These are phyloP conservation scores for Vulpes lagopus DNA, from an alignment of 2,113 vertebrate genomes.

Conservation along the genomic window DNA sequence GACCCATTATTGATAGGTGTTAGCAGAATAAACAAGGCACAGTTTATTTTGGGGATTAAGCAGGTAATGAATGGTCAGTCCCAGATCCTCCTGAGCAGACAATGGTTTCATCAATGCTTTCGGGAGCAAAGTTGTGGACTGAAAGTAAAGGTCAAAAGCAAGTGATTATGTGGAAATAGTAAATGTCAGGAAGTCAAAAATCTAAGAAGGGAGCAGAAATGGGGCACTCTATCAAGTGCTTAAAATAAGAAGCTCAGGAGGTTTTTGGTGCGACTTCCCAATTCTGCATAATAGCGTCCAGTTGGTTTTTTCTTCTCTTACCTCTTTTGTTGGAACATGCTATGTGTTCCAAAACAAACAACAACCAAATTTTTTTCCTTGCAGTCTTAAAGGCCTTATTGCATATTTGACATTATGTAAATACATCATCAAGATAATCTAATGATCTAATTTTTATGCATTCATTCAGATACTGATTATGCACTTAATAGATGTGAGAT, in stretches of 20 bases:
- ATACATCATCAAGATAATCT: background rate
- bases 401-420: background rate
- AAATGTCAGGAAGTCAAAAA: background rate
- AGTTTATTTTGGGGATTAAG: background rate
- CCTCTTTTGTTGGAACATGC: background rate
- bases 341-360: background rate
- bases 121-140: background rate
- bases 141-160: background rate
- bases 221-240: background rate
- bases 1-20: background rate
- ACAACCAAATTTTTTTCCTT: background rate
- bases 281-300: background rate
- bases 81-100: background rate
- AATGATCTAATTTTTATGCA: background rate
- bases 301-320: background rate
- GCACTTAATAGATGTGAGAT: background rate
- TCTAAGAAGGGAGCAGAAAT: background rate
- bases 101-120: background rate
- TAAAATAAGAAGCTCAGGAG: background rate
- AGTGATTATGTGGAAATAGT: background rate
- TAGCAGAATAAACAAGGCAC: background rate
- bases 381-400: background rate
- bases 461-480: background rate
- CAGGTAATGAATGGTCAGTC: background rate
- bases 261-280: background rate